These are phyloP conservation scores for Drosophila obscura DNA, from an alignment of 1,140 invertebrate species.

Conservation along the genomic window DNA sequence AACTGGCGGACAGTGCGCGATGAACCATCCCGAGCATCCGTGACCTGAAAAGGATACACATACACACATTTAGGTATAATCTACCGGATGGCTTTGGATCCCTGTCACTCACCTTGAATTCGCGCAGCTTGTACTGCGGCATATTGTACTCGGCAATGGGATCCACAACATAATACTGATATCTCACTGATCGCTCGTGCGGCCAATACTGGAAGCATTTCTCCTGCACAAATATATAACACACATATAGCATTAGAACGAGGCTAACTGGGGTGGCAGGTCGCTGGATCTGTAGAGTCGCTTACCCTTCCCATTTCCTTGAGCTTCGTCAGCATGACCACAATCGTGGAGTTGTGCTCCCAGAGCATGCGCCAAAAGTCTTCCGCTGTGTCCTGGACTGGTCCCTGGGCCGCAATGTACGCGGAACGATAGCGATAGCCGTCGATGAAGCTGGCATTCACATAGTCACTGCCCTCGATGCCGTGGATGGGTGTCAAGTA, in stretches of 20 bases:
- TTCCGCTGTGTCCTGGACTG: conserved; percentile 96
- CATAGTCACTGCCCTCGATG: conserved; percentile 98
- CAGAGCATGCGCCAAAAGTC: conserved; percentile 99
- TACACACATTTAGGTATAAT: background rate
- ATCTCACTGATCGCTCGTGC: conserved; percentile 96
- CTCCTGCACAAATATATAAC: conserved; percentile 91
- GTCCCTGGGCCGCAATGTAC: conserved; percentile 99
- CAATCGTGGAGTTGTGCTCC: conserved; percentile 99
- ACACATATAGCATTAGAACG: background rate
- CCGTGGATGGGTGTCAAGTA: conserved; percentile 95
- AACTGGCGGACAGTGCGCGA: conserved; percentile 98
- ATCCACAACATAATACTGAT: conserved; percentile 99
- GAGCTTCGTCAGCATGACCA: conserved; percentile 99
- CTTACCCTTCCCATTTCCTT: conserved; percentile 98
- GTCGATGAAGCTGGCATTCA: conserved; percentile 99
- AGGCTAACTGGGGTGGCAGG: background rate
- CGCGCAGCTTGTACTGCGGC: conserved; percentile 98
- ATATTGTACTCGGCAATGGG: conserved; percentile 99
- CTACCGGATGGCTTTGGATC: background rate
- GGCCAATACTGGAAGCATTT: conserved; percentile 99
- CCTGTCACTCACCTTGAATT: conserved; percentile 92
- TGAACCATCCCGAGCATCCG: conserved; percentile 96
- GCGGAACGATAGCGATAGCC: conserved; percentile 95
- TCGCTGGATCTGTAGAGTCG: conserved; percentile 21
- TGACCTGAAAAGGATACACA: conserved; percentile 85